Evolutionary conservation across 2,888 invertebrate species (phyloP), one percentile per base, ranked within the genome.

Genomic region (Dioctria rufipes): DNA sequence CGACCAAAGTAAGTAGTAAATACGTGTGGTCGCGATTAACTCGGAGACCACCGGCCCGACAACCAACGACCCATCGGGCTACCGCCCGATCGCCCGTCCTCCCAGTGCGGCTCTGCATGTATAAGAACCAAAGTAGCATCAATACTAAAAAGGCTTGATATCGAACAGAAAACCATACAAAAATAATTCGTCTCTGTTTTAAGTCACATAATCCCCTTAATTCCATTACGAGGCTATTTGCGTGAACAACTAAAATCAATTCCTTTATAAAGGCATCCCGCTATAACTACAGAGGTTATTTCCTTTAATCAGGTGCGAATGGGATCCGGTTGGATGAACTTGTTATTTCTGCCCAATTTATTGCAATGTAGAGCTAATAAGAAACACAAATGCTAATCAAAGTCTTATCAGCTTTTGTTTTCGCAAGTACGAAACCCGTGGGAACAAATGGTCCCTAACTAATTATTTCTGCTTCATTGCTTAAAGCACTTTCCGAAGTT

Each of bases 281-380:
- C 25, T 5, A 3, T 1, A 51, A 25, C 25, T 5, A 3, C 8
- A 51, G 51, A 8, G 39, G 51, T 49, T 51, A 11, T 39, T 51
- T 69, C 49, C 25, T 51, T 69, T 69, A 69, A 69, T 69, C 69
- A 69, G 69, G 39, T 69, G 54, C 39, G 54, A 69, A 49, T 49
- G 37, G 49, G n/a, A 37, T 69, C 49, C 51, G 11, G 37, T 46
- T 51, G 51, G 39, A 39, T 69, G 69, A 49, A 25, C 69, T 39
- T 39, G 40, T 69, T 69, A 69, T 49, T 69, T 69, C 69, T 69
- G 13, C 11, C 9, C 54, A 39, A 69, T 69, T 69, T 69, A 51
- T 51, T 69, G 39, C 11, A 69, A 39, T 51, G n/a, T 54, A 8
- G 51, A 25, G 49, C 69, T 39, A 69, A 69, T 69, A 69, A 69